Evolutionary conservation across 2,113 vertebrate species (phyloP), one percentile per base, ranked within the genome.

Genomic region (Pelvicachromis taeniatus): DNA sequence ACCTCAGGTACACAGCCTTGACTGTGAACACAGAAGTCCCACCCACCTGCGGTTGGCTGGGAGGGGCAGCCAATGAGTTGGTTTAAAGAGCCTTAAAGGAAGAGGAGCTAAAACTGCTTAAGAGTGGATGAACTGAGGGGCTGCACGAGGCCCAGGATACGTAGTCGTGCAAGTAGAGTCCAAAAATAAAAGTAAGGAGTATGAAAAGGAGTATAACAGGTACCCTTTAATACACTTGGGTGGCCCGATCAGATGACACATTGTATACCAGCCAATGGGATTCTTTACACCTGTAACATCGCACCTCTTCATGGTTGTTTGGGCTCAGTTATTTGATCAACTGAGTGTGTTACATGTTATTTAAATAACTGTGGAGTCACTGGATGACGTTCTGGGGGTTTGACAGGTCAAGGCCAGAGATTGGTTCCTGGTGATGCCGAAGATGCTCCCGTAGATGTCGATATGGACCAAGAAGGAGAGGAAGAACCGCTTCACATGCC

Each of bases 401-500:
- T 14, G 38, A 68, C 89, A 97, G 96, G 96, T 3, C 94, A 93
- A 38, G 96, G 96, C 29, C 94, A 96, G 55, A 95, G 91, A 87
- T 59, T 97, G 92, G 94, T 91, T 35, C 65, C 93, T 11, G 95
- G 80, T 3, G 80, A 92, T 33, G 86, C 54, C 0, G 94, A 90
- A 31, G 94, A 89, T 29, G 87, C 81, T 31, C 91, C 55, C 31
- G 45, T 90, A 4, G 94, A 93, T 9, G 90, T 83, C 1, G 92
- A 94, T 2, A 91, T 93, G 16, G 90, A 93, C 2, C 86, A 85
- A 29, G 94, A 87, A 16, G 90, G 50, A 29, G 93, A 91, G 33
- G 88, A 88, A 14, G 87, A 92, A 6, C 93, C 84, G 7, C 91
- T 78, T 9, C 48, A 85, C 79, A 31, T 93, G 65, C 89, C 93